Conservation (phyloP, 1,140 invertebrate species). For the Bradysia coprophila region DNA sequence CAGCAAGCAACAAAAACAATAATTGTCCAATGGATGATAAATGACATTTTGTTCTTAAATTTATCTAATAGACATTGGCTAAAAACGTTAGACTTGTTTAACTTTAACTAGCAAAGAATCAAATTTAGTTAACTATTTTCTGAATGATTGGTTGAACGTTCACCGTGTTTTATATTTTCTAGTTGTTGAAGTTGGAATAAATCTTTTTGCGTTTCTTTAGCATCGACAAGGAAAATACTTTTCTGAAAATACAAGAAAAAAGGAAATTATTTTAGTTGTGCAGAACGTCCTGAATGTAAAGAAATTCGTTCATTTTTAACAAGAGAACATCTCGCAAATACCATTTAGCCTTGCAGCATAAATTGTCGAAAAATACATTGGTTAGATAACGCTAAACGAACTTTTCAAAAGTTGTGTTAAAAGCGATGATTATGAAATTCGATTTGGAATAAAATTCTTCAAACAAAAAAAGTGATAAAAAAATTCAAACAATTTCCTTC, state of each 20-base stretch:
- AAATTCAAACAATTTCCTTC: too few species aligned
- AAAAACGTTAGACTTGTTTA: too few species aligned
- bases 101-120: too few species aligned
- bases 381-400: neutral
- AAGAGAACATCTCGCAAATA: neutral
- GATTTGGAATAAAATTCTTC: too few species aligned
- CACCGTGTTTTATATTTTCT: constrained; percentile 23
- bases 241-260: constrained; percentile 21
- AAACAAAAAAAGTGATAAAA: too few species aligned
- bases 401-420: neutral
- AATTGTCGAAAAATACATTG: neutral
- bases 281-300: neutral
- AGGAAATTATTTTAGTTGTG: neutral
- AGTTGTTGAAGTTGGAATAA: constrained; percentile 23
- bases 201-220: constrained; percentile 43
- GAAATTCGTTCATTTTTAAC: too few species aligned
- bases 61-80: too few species aligned
- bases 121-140: too few species aligned
- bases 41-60: too few species aligned
- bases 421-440: neutral
- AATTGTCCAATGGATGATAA: too few species aligned
- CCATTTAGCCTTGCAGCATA: neutral
- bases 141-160: constrained; percentile 6
- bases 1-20: too few species aligned
- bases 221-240: constrained; percentile 55